Conservation (phyloP, 2,797 vertebrate species). For the Todus mexicanus region DNA sequence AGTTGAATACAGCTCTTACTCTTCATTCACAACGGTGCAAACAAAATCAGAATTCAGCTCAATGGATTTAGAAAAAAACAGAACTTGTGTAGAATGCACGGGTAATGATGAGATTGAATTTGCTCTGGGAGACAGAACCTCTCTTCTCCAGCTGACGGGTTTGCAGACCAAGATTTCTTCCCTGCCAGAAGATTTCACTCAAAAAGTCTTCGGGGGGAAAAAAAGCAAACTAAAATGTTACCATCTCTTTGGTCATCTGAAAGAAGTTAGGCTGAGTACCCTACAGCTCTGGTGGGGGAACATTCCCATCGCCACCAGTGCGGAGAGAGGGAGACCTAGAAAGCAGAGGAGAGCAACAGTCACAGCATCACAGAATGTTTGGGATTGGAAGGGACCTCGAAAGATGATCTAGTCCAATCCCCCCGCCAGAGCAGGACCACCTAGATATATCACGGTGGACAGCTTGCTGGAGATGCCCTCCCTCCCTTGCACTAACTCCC, state of each 20-base stretch:
- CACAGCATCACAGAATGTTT: no score
- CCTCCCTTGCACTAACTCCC: rapidly evolving
- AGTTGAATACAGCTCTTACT: neutral
- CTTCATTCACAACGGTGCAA: neutral
- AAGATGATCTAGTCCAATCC: no score
- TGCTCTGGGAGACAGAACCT: neutral
- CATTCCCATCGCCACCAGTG: neutral
- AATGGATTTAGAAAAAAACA: neutral
- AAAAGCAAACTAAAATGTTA: neutral
- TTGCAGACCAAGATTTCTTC: neutral
- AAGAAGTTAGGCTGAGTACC: neutral
- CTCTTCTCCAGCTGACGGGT: neutral
- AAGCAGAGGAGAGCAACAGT: neutral
- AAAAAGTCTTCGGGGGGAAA: neutral
- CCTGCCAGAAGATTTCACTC: neutral
- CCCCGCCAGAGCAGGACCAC: no score
- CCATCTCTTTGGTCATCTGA: neutral
- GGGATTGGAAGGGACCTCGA: no score
- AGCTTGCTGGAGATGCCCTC: neutral
- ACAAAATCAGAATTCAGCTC: neutral
- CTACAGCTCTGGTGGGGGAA: neutral
- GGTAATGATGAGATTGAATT: neutral
- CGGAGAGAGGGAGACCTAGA: neutral
- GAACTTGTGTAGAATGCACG: neutral
- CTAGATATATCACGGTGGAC: no score